These are phyloP conservation scores for Diglossa cyanea DNA, from an alignment of 2,797 vertebrate genomes.

Conservation along the genomic window DNA sequence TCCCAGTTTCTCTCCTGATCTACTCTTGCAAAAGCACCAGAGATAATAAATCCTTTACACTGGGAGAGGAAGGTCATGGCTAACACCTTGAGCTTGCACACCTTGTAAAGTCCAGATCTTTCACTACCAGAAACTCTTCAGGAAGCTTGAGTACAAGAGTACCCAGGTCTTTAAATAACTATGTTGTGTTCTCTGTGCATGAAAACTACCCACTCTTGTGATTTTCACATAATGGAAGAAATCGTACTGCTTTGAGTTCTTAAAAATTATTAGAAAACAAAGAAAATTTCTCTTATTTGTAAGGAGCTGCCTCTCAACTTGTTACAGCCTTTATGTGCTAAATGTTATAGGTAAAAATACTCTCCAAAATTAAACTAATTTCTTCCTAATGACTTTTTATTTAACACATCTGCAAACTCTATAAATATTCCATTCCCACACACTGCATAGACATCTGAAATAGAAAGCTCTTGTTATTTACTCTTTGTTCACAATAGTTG, in stretches of 20 bases:
- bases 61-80: rapidly evolving
- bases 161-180: background rate
- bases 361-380: background rate
- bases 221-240: background rate
- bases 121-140: background rate
- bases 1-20: background rate
- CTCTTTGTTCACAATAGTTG: background rate
- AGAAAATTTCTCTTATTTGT: background rate
- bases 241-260: background rate
- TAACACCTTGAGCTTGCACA: background rate
- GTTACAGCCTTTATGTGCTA: background rate
- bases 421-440: background rate
- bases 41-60: background rate
- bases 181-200: background rate
- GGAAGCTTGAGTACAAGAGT: background rate
- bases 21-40: background rate
- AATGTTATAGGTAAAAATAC: background rate
- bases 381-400: background rate
- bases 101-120: background rate
- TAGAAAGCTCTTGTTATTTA: background rate
- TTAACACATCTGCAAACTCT: background rate
- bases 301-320: background rate
- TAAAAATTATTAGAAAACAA: background rate
- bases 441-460: background rate
- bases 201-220: background rate